Base-by-base conservation (phyloP, 2,888 invertebrate genomes). In the Eudemis profundana region DNA sequence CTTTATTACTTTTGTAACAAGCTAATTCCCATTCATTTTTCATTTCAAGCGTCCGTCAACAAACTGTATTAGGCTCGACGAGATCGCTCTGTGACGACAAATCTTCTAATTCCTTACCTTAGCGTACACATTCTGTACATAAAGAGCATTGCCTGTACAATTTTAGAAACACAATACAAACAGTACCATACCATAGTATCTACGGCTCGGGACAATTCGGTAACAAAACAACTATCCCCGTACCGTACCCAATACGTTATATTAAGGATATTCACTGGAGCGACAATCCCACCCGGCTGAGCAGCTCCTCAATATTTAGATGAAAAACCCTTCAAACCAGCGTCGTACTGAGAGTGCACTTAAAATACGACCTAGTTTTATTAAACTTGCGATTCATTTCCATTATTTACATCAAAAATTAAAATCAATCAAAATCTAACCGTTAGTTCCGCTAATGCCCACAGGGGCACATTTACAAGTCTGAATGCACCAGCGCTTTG, bases 251-350 rank as follows among this genome's bases (percentile, higher is more conserved):
- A 49, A 50, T 50, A 50, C 60, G 38, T 60, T 49, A 59, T 49
- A 59, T 27, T 59, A 59, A 46, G 33, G 23, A 51, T 42, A 46
- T 14, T 33, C 49, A 62, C 44, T 38, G 56, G 7, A 29, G 56
- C 61, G 15, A 56, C 56, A 56, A 44, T 56, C 23, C 17, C 61
- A 42, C 50, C 14, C 14, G 50, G 29, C 17, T 61, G 40, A 49
- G 19, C 57, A 67, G 21, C 46, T 36, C 19, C 50, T 36, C 53
- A 36, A 29, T 63, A 44, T 44, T 53, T 44, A 63, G 19, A 62
- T 38, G 62, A 54, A 61, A 62, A 56, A 42, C 33, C 17, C 29
- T 29, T 44, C 42, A 29, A 44, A 56, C 29, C 27, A 44, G 17
- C 38, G 21, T 38, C 36, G 23, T 7, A 33, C 5, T 3, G 8